Evolutionary conservation across 92 coral and sea anemone species (phyloP).

Genomic region (Scolanthus callimorphus): DNA sequence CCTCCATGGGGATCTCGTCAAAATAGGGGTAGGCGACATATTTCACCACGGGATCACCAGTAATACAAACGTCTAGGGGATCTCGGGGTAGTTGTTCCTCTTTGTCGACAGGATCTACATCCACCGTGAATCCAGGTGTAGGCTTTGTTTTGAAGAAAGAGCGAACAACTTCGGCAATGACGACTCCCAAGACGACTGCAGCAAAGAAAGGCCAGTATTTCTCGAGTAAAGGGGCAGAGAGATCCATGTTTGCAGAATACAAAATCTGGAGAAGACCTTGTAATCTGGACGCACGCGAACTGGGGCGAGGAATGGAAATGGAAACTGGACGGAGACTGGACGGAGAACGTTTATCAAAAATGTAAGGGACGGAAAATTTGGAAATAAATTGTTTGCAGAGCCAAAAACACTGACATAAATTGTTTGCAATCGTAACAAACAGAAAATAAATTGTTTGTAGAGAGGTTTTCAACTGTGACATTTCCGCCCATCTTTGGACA

Average conservation of each 20-base stretch:
- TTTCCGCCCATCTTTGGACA: no score
- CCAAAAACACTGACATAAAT: no score
- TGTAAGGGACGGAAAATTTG: no score
- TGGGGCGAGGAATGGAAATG: no score
- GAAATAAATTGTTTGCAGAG: no score
- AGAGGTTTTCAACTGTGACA: no score
- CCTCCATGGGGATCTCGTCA: slow-evolving; percentile 44
- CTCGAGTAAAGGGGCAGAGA: slow-evolving; percentile 60
- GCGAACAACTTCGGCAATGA: slow-evolving; percentile 32
- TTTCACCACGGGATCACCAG: slow-evolving; percentile 18
- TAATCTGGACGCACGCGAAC: no score
- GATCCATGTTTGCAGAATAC: slow-evolving; percentile 71
- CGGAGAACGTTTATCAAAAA: no score
- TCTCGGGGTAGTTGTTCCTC: slow-evolving; percentile 7
- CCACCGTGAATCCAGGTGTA: slow-evolving; percentile 23
- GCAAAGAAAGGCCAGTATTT: slow-evolving; percentile 74
- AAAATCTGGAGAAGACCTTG: no score
- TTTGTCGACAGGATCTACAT: slow-evolving; percentile 60
- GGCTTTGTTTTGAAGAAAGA: slow-evolving; percentile 10
- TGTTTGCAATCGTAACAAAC: no score
- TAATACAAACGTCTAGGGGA: slow-evolving; percentile 13
- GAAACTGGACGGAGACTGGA: no score
- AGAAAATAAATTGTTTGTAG: no score
- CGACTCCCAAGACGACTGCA: slow-evolving; percentile 37
- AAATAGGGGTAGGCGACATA: slow-evolving; percentile 69